These are phyloP conservation scores for Lerista edwardsae DNA, from an alignment of 2,797 vertebrate species.

Conservation along the genomic window DNA sequence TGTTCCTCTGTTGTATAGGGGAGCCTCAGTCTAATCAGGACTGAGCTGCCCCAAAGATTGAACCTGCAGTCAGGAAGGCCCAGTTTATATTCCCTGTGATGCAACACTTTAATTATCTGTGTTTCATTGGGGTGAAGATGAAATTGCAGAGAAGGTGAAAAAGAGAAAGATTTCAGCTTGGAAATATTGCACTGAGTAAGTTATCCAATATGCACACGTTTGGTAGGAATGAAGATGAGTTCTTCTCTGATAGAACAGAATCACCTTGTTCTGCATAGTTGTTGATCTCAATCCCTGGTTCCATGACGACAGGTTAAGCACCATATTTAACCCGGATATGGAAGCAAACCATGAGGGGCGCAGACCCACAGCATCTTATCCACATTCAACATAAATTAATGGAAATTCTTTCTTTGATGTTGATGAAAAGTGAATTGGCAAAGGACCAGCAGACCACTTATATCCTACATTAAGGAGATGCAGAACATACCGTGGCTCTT, in stretches of 20 bases:
- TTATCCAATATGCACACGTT: not conserved
- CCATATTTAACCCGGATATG: not conserved
- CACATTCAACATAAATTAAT: constrained; percentile 3
- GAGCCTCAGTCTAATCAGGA: too few species aligned
- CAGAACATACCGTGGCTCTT: constrained; percentile 5
- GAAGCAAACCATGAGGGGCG: not conserved
- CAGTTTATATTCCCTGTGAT: not conserved
- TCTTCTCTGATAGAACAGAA: not conserved
- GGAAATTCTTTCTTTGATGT: constrained; percentile 5
- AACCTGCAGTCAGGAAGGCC: not conserved
- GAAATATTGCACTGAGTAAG: constrained; percentile 14
- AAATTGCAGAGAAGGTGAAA: constrained; percentile 1
- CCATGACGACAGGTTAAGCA: not conserved
- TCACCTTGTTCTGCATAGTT: not conserved
- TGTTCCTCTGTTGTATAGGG: too few species aligned
- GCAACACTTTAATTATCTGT: not conserved
- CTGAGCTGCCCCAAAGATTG: too few species aligned
- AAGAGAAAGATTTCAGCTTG: constrained; percentile 8
- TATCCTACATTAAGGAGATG: not conserved
- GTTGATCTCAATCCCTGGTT: not conserved
- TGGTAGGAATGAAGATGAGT: not conserved
- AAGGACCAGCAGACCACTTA: constrained; percentile 15
- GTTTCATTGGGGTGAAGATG: not conserved
- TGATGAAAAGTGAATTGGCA: constrained; percentile 19
- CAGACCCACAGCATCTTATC: not conserved